A percentile compares a stretch with the other conserved stretches of the same genome.
Evolutionary conservation across 2,797 vertebrate genomes (phyloP).

Genomic region (Phrynocephalus guinanensis): DNA sequence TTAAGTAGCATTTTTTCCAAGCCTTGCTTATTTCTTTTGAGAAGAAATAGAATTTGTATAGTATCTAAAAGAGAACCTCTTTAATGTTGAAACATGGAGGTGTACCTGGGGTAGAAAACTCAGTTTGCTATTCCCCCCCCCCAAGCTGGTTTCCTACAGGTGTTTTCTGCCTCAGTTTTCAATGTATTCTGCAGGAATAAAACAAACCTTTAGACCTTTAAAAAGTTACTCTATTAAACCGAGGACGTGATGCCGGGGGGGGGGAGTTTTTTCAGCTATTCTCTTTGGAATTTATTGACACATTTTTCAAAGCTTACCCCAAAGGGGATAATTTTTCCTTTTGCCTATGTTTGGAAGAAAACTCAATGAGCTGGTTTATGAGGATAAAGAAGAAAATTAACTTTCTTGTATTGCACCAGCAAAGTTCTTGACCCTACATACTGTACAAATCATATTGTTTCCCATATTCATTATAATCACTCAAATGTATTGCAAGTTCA

Average conservation of each 20-base stretch:
- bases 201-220: not conserved
- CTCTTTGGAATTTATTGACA: constrained; percentile 13
- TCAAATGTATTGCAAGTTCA: not conserved
- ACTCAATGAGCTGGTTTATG: constrained; percentile 17
- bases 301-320: constrained; percentile 7
- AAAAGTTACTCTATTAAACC: not conserved
- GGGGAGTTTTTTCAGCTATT: not conserved
- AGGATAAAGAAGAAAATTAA: not conserved
- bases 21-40: not conserved
- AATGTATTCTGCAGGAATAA: constrained; percentile 16
- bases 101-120: not conserved
- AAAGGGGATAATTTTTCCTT: not conserved
- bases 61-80: not conserved
- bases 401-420: not conserved
- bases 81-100: not conserved
- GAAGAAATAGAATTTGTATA: not conserved
- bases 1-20: not conserved
- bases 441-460: not conserved
- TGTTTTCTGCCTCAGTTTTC: not conserved
- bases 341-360: constrained; percentile 23
- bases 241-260: not conserved
- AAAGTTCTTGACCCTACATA: not conserved
- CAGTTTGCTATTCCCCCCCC: not conserved
- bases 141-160: not conserved
- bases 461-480: not conserved